These are phyloP conservation scores for Triplophysa dalaica DNA, from an alignment of 2,113 vertebrate genomes.

Conservation along the genomic window DNA sequence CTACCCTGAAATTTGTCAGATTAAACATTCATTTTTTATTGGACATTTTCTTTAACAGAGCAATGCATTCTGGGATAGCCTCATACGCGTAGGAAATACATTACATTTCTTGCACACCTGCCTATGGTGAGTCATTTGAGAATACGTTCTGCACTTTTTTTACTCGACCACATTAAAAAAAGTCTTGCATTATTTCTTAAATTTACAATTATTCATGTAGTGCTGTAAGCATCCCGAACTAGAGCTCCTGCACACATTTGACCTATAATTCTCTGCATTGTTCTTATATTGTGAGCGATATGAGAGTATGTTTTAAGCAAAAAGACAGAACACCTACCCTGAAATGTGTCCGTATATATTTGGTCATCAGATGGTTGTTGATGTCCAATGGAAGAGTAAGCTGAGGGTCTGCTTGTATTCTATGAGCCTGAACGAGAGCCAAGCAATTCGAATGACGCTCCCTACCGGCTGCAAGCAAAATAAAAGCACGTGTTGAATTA, in stretches of 20 bases:
- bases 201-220: no score
- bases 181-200: no score
- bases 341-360: constrained; percentile 87
- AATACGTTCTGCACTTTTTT: no score
- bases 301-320: constrained; percentile 9
- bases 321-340: constrained; percentile 73
- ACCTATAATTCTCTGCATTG: background rate
- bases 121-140: no score
- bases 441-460: constrained; percentile 76
- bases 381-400: constrained; percentile 90
- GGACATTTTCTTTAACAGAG: background rate
- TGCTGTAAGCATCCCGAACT: constrained; percentile 87
- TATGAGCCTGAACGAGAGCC: constrained; percentile 80
- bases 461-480: constrained; percentile 59
- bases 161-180: no score
- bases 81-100: no score
- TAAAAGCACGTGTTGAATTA: constrained; percentile 31
- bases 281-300: background rate
- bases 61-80: no score
- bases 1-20: no score
- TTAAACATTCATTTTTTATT: no score
- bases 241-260: constrained; percentile 76
- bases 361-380: constrained; percentile 94
- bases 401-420: constrained; percentile 79
- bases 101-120: no score